Evolutionary conservation across 2,113 vertebrate genomes (phyloP).

Genomic region (Equus quagga): DNA sequence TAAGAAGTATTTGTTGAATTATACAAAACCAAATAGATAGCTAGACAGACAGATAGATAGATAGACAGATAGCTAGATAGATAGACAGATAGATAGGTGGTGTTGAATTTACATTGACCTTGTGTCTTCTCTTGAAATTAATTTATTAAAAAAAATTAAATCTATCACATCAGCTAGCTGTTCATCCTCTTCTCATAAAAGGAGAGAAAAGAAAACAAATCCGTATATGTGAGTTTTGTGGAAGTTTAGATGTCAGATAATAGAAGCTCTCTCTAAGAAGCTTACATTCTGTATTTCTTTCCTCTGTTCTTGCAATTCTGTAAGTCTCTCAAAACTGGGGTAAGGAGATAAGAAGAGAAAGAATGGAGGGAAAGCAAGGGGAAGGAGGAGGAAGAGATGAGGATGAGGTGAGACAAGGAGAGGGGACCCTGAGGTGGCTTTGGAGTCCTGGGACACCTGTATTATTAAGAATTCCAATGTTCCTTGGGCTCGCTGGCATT

Average conservation of each 20-base stretch:
- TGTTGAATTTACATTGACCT: not conserved
- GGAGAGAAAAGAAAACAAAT: constrained; percentile 14
- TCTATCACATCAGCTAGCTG: not conserved
- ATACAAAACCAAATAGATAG: not conserved
- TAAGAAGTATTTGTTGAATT: constrained; percentile 3
- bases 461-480: constrained; percentile 3
- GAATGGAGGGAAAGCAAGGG: not conserved
- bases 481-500: constrained; percentile 67
- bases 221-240: not conserved
- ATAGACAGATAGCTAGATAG: not conserved
- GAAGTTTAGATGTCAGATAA: not conserved
- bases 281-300: not conserved
- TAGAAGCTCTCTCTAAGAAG: not conserved
- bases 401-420: not conserved
- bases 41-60: not conserved
- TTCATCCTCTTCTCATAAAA: constrained; percentile 59
- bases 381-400: not conserved
- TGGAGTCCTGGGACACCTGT: not conserved
- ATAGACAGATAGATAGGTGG: not conserved
- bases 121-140: constrained; percentile 1
- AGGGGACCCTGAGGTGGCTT: not conserved
- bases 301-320: not conserved
- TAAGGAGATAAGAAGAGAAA: not conserved
- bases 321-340: not conserved
- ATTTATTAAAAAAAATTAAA: constrained; percentile 36